Base-by-base conservation (phyloP, 2,888 invertebrate species). In the Norana najaformis region DNA sequence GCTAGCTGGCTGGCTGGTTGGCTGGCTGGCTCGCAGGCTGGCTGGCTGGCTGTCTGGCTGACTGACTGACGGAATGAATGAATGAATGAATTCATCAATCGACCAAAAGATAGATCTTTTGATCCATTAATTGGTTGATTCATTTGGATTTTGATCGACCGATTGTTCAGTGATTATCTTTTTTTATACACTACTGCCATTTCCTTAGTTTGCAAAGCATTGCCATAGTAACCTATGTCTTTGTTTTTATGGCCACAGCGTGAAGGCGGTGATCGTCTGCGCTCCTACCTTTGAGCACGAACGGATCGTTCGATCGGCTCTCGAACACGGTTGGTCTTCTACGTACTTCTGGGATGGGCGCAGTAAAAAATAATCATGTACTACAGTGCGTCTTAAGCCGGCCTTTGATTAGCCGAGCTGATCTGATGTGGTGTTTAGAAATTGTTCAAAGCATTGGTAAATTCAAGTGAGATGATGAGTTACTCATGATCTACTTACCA, bases 211-310 rank as follows among this genome's bases (percentile, higher is more conserved):
- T 88, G 34, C 37, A n/a, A 20, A 30, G 18, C 30, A n/a, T 69
- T 69, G 8, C 69, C 69, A 69, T 69, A 69, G 69, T n/a, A n/a
- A 69, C 11, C 69, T 69, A 30, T 69, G 30, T 37, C 88, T 35
- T 41, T 38, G n/a, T 90, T 88, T 88, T 30, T 69, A 69, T 69
- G 69, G 11, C 69, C 38, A n/a, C 91, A 92, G 92, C 34, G 90
- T 92, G 18, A 41, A 90, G 11, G 91, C 92, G 16, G 92, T 92
- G 20, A 83, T 92, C 35, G 91, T 92, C 13, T 91, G 91, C 18
- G 89, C 92, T 35, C 92, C 92, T 38, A 92, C 92, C 3, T 91
- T 90, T 83, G 91, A 92, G 14, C 92, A 92, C 88, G 90, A 91
- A 37, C 89, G 89, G 16, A 90, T 91, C n/a, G 91, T 92, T 11